Evolutionary conservation across 2,797 vertebrate genomes (phyloP).

Genomic region (Holocentrus rufus): DNA sequence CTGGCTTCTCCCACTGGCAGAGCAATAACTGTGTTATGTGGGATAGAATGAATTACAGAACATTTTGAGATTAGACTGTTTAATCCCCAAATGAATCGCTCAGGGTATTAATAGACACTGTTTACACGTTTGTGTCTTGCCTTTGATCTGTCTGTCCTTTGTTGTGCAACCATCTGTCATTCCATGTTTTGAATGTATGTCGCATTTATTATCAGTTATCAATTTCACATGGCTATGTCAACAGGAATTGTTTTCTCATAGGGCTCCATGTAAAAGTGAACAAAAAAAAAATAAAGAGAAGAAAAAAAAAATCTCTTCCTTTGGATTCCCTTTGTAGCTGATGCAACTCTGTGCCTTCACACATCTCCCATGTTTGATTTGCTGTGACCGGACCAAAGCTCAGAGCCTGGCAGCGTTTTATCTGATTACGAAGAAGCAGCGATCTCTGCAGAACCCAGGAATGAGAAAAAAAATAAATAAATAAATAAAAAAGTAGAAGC

Average conservation of each 20-base stretch:
- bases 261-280: conserved; percentile 23
- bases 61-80: conserved; percentile 69
- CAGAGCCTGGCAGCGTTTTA: conserved; percentile 29
- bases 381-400: conserved; percentile 50
- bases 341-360: conserved; percentile 47
- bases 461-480: conserved; percentile 24
- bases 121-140: conserved; percentile 25
- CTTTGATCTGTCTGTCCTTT: conserved; percentile 17
- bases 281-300: conserved; percentile 37
- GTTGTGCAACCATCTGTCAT: conserved; percentile 17
- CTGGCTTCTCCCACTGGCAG: conserved; percentile 63
- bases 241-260: conserved; percentile 23
- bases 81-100: conserved; percentile 73
- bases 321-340: conserved; percentile 47
- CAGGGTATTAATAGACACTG: conserved; percentile 36
- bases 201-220: conserved; percentile 9
- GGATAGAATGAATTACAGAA: conserved; percentile 65
- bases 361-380: conserved; percentile 63
- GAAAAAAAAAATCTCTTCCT: conserved; percentile 23
- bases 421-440: conserved; percentile 52
- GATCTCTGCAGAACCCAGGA: conserved; percentile 38
- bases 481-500: conserved; percentile 8
- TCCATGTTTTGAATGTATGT: conserved; percentile 21
- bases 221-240: conserved; percentile 16
- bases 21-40: conserved; percentile 66